These are phyloP conservation scores for Branchinecta lynchi DNA, from an alignment of 1,140 invertebrate species.

Conservation along the genomic window DNA sequence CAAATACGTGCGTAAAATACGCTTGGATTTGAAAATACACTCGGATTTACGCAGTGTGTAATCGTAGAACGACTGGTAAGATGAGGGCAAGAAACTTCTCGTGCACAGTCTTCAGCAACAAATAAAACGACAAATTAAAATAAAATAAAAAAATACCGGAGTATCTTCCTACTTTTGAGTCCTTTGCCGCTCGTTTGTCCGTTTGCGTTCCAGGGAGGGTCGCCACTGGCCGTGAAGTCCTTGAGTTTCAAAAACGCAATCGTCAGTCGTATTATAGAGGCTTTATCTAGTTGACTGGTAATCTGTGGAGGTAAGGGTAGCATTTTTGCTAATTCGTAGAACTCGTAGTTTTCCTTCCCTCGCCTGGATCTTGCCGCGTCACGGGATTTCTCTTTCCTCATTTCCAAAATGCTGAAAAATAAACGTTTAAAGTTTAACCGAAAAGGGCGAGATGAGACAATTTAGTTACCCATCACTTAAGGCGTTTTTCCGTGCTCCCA, in stretches of 20 bases:
- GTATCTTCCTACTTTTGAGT: constrained; percentile 55
- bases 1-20: no score
- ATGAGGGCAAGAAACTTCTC: background rate
- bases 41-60: no score
- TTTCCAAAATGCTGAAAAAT: constrained; percentile 75
- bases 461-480: no score
- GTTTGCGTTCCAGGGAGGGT: constrained; percentile 70
- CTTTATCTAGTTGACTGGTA: constrained; percentile 94
- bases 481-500: no score
- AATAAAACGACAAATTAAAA: no score
- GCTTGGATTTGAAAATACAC: no score
- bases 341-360: constrained; percentile 96
- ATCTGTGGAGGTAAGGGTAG: constrained; percentile 87
- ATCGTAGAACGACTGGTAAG: background rate
- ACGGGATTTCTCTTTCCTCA: constrained; percentile 89
- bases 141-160: background rate
- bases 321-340: constrained; percentile 96
- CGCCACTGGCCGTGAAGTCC: constrained; percentile 85
- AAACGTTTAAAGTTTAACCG: no score
- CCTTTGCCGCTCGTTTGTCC: constrained; percentile 22
- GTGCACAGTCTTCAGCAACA: no score
- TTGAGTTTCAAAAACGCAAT: constrained; percentile 91
- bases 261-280: constrained; percentile 92
- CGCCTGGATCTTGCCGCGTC: constrained; percentile 85
- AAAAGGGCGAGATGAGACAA: no score